Base-by-base conservation (phyloP, 1,140 invertebrate species). In the Drosophila watanabei region DNA sequence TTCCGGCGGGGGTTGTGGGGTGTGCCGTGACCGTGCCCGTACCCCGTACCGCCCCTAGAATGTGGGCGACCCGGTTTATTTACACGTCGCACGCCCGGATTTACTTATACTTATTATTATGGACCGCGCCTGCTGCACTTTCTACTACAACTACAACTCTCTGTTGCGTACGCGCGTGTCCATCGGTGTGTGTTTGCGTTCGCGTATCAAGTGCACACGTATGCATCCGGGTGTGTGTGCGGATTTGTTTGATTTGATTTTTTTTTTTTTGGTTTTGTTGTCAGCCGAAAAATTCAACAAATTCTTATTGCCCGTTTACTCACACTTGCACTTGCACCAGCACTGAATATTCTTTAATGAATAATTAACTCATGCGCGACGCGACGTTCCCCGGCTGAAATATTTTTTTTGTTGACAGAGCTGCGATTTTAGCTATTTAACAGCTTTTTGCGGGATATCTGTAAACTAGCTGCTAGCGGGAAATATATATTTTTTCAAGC, bases 1-100 rank as follows among this genome's bases (percentile, higher is more conserved):
- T 56, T 78, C 56, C 45, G 75, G 24, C 54, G 33, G 43, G 56
- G 39, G 52, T 10, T 32, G 48, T 14, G 35, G 35, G 33, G 66
- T 28, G 54, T 37, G 54, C 54, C 54, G 20, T n/a, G 6, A 20
- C 33, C 52, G 52, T 24, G 32, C 32, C 32, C 46, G 24, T 24
- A 14, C 9, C 49, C 49, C 69, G 46, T 46, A 58, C 37, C 56
- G 52, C 79, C 52, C 68, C 68, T 60, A 62, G 43, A 71, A 51
- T 71, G 76, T 76, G 77, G 66, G 68, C 80, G 76, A 82, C 84
- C 84, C 83, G 83, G 84, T 87, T 88, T 88, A 87, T 87, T 87
- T 88, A 88, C 83, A 79, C 79, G 71, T 64, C 70, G 39, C 62
- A 75, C 37, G 59, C 30, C 62, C 62, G 57, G 62, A 62, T 62